A percentile compares a stretch with the other conserved stretches of the same genome.
These are phyloP conservation scores for Athalia circularis DNA, from an alignment of 2,888 invertebrate species.

Conservation along the genomic window DNA sequence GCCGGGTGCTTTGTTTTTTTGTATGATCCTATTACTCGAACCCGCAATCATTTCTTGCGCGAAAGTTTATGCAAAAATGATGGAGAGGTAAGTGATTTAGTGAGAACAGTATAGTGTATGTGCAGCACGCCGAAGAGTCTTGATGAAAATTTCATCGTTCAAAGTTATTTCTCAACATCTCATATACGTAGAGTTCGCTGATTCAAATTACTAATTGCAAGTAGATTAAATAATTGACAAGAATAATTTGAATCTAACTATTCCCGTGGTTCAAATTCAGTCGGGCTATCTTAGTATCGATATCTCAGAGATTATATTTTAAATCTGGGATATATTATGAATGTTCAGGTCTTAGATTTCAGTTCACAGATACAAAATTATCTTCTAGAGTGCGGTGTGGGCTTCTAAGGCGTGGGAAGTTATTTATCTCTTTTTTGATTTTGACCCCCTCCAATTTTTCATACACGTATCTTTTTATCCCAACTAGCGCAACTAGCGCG, in stretches of 20 bases:
- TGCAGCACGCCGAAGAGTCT: too few relatives aligned
- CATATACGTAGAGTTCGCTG: neutral
- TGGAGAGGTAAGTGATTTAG: too few relatives aligned
- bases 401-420: too few relatives aligned
- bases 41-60: neutral
- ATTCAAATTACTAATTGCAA: neutral
- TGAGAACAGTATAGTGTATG: too few relatives aligned
- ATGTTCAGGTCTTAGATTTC: too few relatives aligned
- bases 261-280: neutral
- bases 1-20: neutral
- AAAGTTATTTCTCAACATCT: neutral
- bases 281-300: neutral
- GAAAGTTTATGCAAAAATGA: neutral
- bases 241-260: neutral
- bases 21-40: neutral
- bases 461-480: too few relatives aligned
- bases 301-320: neutral
- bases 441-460: too few relatives aligned
- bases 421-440: too few relatives aligned
- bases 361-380: too few relatives aligned
- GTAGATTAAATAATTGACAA: slow-evolving; percentile 5
- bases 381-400: too few relatives aligned
- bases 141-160: neutral
- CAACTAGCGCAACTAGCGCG: too few relatives aligned
- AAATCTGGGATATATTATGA: too few relatives aligned